Percentiles rank a stretch among this genome's conserved stretches.
These are phyloP conservation scores for Drosophila murphyi DNA, from an alignment of 1,140 invertebrate species.

Conservation along the genomic window DNA sequence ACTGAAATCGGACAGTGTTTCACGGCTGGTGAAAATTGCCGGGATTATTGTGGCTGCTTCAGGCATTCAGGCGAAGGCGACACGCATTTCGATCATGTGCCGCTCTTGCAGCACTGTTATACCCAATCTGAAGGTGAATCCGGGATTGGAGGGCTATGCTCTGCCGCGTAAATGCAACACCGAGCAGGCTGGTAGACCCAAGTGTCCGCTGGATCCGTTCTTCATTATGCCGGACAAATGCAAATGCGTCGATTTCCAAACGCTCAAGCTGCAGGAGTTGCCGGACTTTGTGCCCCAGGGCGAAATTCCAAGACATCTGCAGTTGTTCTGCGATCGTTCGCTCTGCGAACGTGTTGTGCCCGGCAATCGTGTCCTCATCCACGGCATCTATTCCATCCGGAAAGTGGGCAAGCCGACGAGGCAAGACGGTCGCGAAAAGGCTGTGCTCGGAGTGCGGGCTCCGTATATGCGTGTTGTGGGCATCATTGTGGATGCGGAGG, in stretches of 20 bases:
- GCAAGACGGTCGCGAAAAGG: slow-evolving; percentile 91
- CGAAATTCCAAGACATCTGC: slow-evolving; percentile 98
- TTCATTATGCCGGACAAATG: slow-evolving; percentile 99
- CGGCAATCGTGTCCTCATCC: slow-evolving; percentile 96
- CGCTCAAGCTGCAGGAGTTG: slow-evolving; percentile 96
- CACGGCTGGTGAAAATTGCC: slow-evolving; percentile 96
- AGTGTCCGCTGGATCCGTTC: slow-evolving; percentile 99
- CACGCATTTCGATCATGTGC: slow-evolving; percentile 97
- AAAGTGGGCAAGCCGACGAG: slow-evolving; percentile 89
- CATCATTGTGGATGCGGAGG: slow-evolving; percentile 93
- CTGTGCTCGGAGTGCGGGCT: slow-evolving; percentile 95
- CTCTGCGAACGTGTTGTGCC: slow-evolving; percentile 98
- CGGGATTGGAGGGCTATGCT: slow-evolving; percentile 98
- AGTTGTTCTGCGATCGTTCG: slow-evolving; percentile 97
- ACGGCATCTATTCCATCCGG: slow-evolving; percentile 99
- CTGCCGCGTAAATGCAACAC: slow-evolving; percentile 97
- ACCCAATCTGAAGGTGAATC: slow-evolving; percentile 95
- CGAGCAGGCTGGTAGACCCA: slow-evolving; percentile 94
- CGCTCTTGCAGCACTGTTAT: slow-evolving; percentile 95
- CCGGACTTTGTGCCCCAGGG: slow-evolving; percentile 99
- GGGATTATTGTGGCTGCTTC: slow-evolving; percentile 98
- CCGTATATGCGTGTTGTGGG: slow-evolving; percentile 98
- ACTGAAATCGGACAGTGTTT: slow-evolving; percentile 96
- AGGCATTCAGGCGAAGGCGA: slow-evolving; percentile 97
- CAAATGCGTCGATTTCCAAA: slow-evolving; percentile 95